A percentile compares a stretch with the other conserved stretches of the same genome.
Evolutionary conservation across 92 coral and sea anemone species (phyloP).

Genomic region (Phenganax marumi): DNA sequence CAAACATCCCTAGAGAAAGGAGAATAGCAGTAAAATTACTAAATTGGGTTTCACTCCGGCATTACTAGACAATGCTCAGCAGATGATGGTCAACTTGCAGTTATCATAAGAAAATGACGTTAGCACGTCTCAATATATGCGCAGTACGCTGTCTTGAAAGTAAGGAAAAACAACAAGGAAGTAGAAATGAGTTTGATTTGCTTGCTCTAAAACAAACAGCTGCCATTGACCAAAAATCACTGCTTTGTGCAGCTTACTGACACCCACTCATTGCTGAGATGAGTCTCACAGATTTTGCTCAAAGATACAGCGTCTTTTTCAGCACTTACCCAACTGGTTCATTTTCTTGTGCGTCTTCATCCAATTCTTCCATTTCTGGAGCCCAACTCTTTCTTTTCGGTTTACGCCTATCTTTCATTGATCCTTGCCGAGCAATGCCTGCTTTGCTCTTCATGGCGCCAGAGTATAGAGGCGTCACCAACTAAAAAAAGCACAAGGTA

Average conservation of each 20-base stretch:
- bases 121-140: too few species aligned
- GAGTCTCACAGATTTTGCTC: too few species aligned
- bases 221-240: background rate
- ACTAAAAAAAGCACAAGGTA: slow-evolving; percentile 38
- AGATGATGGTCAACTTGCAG: background rate
- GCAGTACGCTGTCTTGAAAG: too few species aligned
- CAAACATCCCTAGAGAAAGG: slow-evolving; percentile 48
- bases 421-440: slow-evolving; percentile 64
- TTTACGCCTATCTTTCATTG: slow-evolving; percentile 79
- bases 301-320: too few species aligned
- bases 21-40: slow-evolving; percentile 45
- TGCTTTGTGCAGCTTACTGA: background rate
- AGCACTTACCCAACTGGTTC: slow-evolving; percentile 37
- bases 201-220: too few species aligned
- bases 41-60: background rate
- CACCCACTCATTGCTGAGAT: background rate
- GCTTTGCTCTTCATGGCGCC: slow-evolving; percentile 82
- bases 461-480: slow-evolving; percentile 62
- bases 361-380: slow-evolving; percentile 34
- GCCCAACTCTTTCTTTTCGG: slow-evolving; percentile 79
- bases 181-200: too few species aligned
- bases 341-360: slow-evolving; percentile 61
- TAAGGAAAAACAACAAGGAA: too few species aligned
- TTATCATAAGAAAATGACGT: too few species aligned
- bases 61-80: background rate